These are phyloP conservation scores for Phyllostomus discolor DNA, from an alignment of 2,113 vertebrate genomes.

Conservation along the genomic window DNA sequence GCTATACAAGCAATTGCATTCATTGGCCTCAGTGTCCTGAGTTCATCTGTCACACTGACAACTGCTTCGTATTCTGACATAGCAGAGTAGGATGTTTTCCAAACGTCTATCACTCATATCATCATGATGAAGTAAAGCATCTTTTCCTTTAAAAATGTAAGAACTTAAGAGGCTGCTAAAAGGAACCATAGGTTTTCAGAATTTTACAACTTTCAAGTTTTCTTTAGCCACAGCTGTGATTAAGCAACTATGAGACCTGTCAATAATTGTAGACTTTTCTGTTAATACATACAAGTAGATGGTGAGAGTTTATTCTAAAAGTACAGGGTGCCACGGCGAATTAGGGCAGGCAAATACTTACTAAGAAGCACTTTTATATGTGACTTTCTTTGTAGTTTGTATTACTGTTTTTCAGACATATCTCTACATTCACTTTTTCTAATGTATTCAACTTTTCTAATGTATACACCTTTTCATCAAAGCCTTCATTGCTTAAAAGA, in stretches of 20 bases:
- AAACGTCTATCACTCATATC: not conserved
- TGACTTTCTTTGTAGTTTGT: not conserved
- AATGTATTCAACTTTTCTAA: not conserved
- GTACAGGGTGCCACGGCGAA: not conserved
- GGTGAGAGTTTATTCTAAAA: constrained; percentile 41
- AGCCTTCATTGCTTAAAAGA: not conserved
- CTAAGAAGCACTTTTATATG: not conserved
- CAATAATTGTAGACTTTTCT: constrained; percentile 9
- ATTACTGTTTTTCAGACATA: not conserved
- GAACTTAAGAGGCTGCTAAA: not conserved
- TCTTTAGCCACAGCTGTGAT: not conserved
- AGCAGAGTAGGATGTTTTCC: not conserved
- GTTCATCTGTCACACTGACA: not conserved
- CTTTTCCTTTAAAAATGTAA: constrained; percentile 30
- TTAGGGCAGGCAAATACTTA: constrained; percentile 7
- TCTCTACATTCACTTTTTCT: not conserved
- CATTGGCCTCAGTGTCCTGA: not conserved
- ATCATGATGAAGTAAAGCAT: not conserved
- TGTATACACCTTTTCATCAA: not conserved
- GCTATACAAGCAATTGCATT: not conserved
- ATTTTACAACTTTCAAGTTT: not conserved
- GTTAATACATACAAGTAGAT: not conserved
- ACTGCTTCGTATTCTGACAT: not conserved
- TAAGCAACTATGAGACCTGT: not conserved
- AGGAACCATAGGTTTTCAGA: not conserved